Evolutionary conservation across 1,140 invertebrate genomes (phyloP).

Genomic region (Drosophila baimaii): DNA sequence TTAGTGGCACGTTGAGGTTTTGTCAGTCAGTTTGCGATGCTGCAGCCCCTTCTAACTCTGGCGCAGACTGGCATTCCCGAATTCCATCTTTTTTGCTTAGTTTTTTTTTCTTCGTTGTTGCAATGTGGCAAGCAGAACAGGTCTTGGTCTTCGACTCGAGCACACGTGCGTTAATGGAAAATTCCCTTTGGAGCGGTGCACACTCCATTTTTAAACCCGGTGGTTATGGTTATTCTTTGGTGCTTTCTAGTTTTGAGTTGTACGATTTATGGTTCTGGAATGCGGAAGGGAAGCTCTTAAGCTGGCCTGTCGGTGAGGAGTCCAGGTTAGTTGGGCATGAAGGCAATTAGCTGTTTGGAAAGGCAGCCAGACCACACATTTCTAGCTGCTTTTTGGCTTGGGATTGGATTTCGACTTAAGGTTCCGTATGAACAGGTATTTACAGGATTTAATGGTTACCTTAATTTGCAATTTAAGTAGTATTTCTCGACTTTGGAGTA

Average conservation of each 20-base stretch:
- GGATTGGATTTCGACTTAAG: not conserved
- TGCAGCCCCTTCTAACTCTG: conserved; percentile 36
- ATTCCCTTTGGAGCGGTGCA: conserved; percentile 58
- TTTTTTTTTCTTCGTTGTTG: conserved; percentile 25
- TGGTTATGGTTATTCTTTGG: conserved; percentile 29
- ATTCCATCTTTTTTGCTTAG: conserved; percentile 25
- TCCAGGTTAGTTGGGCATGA: conserved; percentile 2
- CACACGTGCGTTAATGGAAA: conserved; percentile 67
- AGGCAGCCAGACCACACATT: not conserved
- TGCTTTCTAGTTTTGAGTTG: conserved; percentile 31
- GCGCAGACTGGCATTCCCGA: conserved; percentile 42
- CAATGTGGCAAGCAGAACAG: conserved; percentile 36
- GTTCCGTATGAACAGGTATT: not conserved
- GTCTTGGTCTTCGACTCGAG: conserved; percentile 39
- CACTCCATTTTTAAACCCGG: conserved; percentile 16
- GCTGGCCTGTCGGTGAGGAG: conserved; percentile 7
- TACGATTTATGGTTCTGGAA: conserved; percentile 12
- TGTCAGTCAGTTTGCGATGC: conserved; percentile 68
- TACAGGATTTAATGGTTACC: no score
- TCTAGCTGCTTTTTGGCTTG: conserved; percentile 9
- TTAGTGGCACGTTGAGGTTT: conserved; percentile 82
- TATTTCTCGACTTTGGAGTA: no score
- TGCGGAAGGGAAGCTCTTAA: conserved; percentile 21
- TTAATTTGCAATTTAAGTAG: not conserved
- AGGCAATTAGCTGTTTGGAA: conserved; percentile 15